Evolutionary conservation across 2,113 vertebrate species (phyloP).

Genomic region (Marcusenius ussheri): DNA sequence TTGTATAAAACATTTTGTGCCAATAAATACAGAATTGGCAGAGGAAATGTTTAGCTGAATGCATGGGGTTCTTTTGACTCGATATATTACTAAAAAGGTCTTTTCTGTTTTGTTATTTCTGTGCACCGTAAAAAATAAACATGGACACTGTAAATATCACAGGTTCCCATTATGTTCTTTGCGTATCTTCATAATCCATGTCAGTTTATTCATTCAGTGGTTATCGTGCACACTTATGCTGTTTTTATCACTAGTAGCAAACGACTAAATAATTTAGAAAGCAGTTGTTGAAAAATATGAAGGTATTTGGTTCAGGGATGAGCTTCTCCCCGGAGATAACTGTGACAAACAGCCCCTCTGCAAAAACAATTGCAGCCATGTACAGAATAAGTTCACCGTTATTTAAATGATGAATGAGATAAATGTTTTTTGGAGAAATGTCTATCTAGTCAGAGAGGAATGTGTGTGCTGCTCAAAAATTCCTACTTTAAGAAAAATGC

Average conservation of each 20-base stretch:
- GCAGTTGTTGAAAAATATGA: conserved; percentile 1
- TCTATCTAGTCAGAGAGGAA: neutral
- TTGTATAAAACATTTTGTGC: neutral
- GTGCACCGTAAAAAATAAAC: neutral
- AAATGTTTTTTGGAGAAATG: conserved; percentile 8
- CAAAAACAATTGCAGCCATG: conserved; percentile 5
- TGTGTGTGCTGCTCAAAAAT: neutral
- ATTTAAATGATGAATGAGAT: neutral
- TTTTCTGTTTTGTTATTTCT: neutral
- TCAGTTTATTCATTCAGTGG: neutral
- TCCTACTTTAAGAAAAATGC: neutral
- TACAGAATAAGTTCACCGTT: neutral
- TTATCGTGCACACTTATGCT: neutral
- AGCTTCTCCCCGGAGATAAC: neutral
- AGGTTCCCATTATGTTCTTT: neutral
- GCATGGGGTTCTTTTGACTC: neutral
- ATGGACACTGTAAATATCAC: neutral
- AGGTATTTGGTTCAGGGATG: conserved; percentile 9
- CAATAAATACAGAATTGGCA: neutral
- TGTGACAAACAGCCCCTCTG: neutral
- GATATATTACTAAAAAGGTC: neutral
- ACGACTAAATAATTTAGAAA: conserved; percentile 9
- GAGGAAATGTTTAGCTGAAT: neutral
- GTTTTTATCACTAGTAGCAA: neutral
- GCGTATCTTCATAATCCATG: neutral